A percentile compares a stretch with the other conserved stretches of the same genome.
Conservation (phyloP, 2,797 vertebrate genomes). For the Gymnocypris eckloni region DNA sequence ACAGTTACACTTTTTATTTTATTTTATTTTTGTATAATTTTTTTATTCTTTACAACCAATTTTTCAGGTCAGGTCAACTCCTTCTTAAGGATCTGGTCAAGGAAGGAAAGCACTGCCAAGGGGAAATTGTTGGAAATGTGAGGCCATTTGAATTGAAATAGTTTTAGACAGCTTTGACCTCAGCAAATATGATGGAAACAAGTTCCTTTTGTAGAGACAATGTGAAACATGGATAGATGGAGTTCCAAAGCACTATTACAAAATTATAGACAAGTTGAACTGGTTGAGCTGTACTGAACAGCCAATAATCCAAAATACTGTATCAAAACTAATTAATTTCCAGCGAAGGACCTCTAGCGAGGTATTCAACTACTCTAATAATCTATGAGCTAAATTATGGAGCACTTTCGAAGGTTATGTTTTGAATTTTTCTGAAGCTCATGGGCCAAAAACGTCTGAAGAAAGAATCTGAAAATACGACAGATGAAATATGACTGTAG, state of each 20-base stretch:
- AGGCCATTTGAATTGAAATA: slow-evolving; percentile 68
- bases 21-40: not conserved
- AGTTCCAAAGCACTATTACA: slow-evolving; percentile 74
- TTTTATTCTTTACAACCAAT: not conserved
- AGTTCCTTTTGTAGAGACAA: slow-evolving; percentile 60
- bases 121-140: slow-evolving; percentile 59
- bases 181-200: slow-evolving; percentile 68
- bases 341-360: not conserved
- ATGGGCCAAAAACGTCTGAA: not conserved
- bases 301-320: slow-evolving; percentile 70
- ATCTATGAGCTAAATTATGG: slow-evolving; percentile 19
- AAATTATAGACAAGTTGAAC: slow-evolving; percentile 76
- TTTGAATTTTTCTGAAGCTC: not conserved
- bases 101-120: slow-evolving; percentile 68
- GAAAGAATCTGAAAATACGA: slow-evolving; percentile 37
- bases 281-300: slow-evolving; percentile 67
- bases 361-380: not conserved
- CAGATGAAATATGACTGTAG: slow-evolving; percentile 39
- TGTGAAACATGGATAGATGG: slow-evolving; percentile 73
- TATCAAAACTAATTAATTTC: slow-evolving; percentile 65
- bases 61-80: slow-evolving; percentile 34
- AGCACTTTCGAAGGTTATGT: not conserved
- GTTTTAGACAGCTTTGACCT: slow-evolving; percentile 69
- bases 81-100: slow-evolving; percentile 65
- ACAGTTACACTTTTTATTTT: not conserved